phyloP scores from a whole-genome alignment of 2,113 vertebrate species.

The Oophaga pumilio region DNA sequence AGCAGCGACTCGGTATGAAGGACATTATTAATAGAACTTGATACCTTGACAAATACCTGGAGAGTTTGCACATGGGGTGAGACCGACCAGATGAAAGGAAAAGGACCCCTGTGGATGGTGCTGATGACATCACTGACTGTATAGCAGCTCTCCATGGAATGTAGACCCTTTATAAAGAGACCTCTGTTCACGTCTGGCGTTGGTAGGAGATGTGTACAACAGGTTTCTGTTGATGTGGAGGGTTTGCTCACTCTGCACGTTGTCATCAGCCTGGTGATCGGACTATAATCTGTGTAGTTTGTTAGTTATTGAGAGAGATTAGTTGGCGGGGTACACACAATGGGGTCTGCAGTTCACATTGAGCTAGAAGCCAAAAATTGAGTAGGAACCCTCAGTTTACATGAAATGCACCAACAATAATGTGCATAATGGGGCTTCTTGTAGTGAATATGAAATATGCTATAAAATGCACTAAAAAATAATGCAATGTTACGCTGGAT shows the following conservation, averaged over 20 bases:
- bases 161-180: constrained; percentile 33
- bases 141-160: constrained; percentile 9
- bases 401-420: neutral
- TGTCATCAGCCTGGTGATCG: constrained; percentile 18
- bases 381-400: neutral
- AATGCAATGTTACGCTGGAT: no score
- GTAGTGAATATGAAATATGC: no score
- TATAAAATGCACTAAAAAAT: no score
- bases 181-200: neutral
- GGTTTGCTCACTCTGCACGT: constrained; percentile 23
- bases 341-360: neutral
- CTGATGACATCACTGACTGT: constrained; percentile 22
- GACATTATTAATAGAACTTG: neutral
- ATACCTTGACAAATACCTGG: neutral
- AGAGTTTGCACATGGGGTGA: constrained; percentile 7
- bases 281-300: neutral
- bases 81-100: neutral
- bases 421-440: neutral
- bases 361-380: neutral
- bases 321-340: neutral
- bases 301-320: neutral
- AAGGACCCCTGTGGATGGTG: neutral
- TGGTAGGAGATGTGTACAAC: neutral
- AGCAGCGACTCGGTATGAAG: neutral
- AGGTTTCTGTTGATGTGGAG: neutral